Evolutionary conservation across 35 echinoderm and acorn worm species (phyloP), one percentile per base, ranked within the genome.

Genomic region (Lytechinus variegatus): DNA sequence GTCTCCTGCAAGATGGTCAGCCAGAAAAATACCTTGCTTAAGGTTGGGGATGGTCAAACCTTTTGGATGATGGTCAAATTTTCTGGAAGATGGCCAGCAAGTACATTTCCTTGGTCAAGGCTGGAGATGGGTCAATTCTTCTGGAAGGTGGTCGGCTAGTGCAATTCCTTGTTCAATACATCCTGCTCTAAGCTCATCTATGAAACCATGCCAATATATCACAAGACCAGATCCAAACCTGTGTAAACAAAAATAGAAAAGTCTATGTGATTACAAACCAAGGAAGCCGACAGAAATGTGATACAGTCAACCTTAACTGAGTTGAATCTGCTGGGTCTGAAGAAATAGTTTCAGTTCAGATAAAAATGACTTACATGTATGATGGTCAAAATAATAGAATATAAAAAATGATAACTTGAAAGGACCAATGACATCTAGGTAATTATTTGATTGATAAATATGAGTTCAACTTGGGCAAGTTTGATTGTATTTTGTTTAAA

Each of bases 181-280:
- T 1, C 66, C 88, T 27, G 96, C 95, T 27, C 92, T 96, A 21
- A 99, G 91, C 61, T 99, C 98, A 52, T 99, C 96, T 71, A 99
- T 98, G 57, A 95, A 99, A 6, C 97, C 98, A 96, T 97, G 97
- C 98, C 98, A 99, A 61, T 99, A 99, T 87, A 99, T 99, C 27
- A 99, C 98, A 72, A 99, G 87, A 24, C 98, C 98, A 51, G 98
- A 97, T 14, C 98, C 98, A 96, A 99, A 99, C 90, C 98, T 99
- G 96, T 11, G 92, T 72, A 95, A 95, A 27, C 14, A 29, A 92
- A 93, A 90, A 58, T 10, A 10, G 5, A 58, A 58, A 58, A 58
- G 9, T 44, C 33, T 44, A 44, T 44, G 33, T 44, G 33, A 44
- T 44, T 44, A 44, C 33, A 44, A 44, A 44, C 33, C 33, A 44